Evolutionary conservation across 2,797 vertebrate genomes (phyloP), one percentile per base, ranked within the genome.

Genomic region (Eospalax fontanierii): DNA sequence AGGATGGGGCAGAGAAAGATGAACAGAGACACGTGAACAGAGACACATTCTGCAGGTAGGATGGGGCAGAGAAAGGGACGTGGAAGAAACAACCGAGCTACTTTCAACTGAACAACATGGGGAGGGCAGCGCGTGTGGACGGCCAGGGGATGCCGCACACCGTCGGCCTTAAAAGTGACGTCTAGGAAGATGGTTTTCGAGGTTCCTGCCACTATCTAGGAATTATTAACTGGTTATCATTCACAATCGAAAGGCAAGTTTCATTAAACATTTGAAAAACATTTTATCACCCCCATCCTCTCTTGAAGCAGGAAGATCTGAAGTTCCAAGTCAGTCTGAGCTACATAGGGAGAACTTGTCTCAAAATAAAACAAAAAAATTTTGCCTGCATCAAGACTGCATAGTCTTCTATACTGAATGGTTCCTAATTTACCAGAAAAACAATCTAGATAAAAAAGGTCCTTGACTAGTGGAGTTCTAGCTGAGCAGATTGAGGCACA

Each of bases 401-500:
- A 79, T 16, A 95, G 73, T 89, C 24, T 19, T 79, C 57, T 65
- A 75, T 50, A 79, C 4, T 11, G 70, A 89, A 89, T 22, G n/a
- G 33, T 73, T 96, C 94, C 66, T 95, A 94, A 74, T 46, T 46
- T 94, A 66, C 30, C 81, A 95, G n/a, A 93, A 92, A 80, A 87
- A 92, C 57, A n/a, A n/a, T 75, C 46, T 63, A 65, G 22, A 38
- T 21, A 18, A 59, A 33, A 7, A 63, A 33, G 33, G 4, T 28
- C 43, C 24, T 50, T 66, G 24, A 33, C 50, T 78, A 15, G 16
- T n/a, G 59, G 33, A 3, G 12, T 11, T 82, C 26, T 65, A 65
- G n/a, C 38, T 82, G 16, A 63, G 18, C 38, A 65, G 38, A 28
- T 82, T 30, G 28, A 65, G n/a, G 38, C 38, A 40, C 24, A 82